Evolutionary conservation across 2,888 invertebrate genomes (phyloP).

Genomic region (Lithophane semibrunnea): DNA sequence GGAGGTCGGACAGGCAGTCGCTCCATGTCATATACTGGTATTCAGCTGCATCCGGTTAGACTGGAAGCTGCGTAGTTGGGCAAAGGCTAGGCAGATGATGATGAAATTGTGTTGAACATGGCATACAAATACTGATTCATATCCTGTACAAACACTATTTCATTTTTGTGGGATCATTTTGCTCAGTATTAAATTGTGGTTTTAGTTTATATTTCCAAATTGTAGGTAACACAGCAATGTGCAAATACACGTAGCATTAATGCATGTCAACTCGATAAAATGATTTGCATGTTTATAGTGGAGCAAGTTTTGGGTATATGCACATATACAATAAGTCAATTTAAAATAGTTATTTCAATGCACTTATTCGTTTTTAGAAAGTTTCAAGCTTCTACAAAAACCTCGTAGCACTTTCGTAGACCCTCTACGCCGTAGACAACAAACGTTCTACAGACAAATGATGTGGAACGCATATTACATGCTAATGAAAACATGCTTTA

Average conservation of each 20-base stretch:
- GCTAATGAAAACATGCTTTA: conserved; percentile 47
- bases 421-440: conserved; percentile 63
- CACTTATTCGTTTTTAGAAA: not conserved
- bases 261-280: conserved; percentile 11
- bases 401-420: conserved; percentile 50
- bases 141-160: not conserved
- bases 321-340: too few species aligned
- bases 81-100: not conserved
- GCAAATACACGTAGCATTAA: not conserved
- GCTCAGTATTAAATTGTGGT: not conserved
- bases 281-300: not conserved
- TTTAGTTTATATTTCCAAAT: not conserved
- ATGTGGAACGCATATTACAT: conserved; percentile 33
- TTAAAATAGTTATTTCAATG: too few species aligned
- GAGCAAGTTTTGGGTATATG: too few species aligned
- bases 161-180: not conserved
- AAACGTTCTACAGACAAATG: conserved; percentile 25
- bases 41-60: not conserved
- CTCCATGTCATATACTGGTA: not conserved
- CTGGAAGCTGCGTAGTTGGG: not conserved
- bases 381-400: conserved; percentile 1
- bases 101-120: not conserved
- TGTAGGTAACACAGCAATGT: not conserved
- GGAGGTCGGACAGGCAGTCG: not conserved
- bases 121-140: not conserved